Evolutionary conservation across 2,797 vertebrate genomes (phyloP), one percentile per base, ranked within the genome.

Genomic region (Etheostoma nigrum): DNA sequence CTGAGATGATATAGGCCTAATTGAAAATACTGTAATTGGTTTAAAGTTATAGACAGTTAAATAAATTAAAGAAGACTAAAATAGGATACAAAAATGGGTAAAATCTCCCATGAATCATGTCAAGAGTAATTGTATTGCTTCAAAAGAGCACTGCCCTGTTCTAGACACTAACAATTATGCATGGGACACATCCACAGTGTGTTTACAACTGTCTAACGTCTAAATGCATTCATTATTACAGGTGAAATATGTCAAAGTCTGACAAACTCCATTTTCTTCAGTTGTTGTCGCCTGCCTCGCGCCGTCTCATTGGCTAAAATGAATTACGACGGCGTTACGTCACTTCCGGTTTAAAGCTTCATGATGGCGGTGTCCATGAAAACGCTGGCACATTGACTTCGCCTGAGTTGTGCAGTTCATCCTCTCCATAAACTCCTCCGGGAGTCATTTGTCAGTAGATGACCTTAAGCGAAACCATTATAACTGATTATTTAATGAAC

Each of bases 361-460:
- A 82, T 90, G 71, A 94, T 95, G 95, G 92, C 94, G 92, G 75
- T 83, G 81, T 65, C 90, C 93, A 55, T 88, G 83, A 62, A 54
- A 54, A 72, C 0, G 16, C 33, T 51, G 36, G 68, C 83, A 87
- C 86, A 73, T 87, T 95, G 92, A 91, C 78, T 82, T 69, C 72
- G 33, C 47, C 61, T 63, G 66, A 52, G 40, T 9, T 78, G 45
- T 79, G 59, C 27, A 6, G n/a, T 70, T 52, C 25, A 19, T 5
- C 8, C 1, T 27, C 5, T 15, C 5, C 2, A 5, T 12, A 11
- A 44, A 4, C 21, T 1, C 0, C 2, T 4, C 4, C 6, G 4
- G 14, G 13, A 30, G 12, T 25, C 2, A 9, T 62, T 18, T 68
- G 1, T 69, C 16, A 16, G 44, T 65, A 0, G 3, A 23, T 54